Evolutionary conservation across 2,888 invertebrate species (phyloP), one percentile per base, ranked within the genome.

Genomic region (Beris chalybata): DNA sequence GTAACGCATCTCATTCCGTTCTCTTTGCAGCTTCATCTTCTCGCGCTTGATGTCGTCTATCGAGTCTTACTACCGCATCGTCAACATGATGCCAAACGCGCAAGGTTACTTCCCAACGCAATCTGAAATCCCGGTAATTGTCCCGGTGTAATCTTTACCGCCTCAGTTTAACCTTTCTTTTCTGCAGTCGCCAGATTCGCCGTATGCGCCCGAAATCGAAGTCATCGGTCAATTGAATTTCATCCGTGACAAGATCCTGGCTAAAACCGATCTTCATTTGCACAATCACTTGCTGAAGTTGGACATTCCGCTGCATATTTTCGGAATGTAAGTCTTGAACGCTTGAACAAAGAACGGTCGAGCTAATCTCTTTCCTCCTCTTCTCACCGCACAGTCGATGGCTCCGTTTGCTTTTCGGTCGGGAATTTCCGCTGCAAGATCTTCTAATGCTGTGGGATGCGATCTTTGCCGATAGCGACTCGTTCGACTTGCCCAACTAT

Each of bases 391-490:
- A 0, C 74, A 93, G 92, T 69, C 91, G 93, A 1, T 93, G 93
- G 93, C 81, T 93, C 38, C 85, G 93, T 5, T 80, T 94, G 65
- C 80, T 93, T 13, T 94, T 93, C 80, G 93, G 93, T 0, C 84
- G 93, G 4, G 93, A 93, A 80, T 93, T 93, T 79, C 86, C 90
- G 3, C 84, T 93, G 67, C 83, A 88, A 59, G 92, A 93, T 74
- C 79, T 93, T 56, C 83, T 93, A 1, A 85, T 87, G 59, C 78
- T 93, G 5, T 93, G 93, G 93, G 92, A 94, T 73, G 91, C 91
- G 64, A 85, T 93, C 70, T 91, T 93, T 81, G 86, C 90, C 0
- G 89, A 89, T 74, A 87, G 87, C 54, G 77, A 82, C 70, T 79
- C 79, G 63, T 83, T 85, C 70, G 80, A 81, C 66, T 75, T 85